Base-by-base conservation (phyloP, 1,140 invertebrate genomes). In the Drosophila gunungcola region DNA sequence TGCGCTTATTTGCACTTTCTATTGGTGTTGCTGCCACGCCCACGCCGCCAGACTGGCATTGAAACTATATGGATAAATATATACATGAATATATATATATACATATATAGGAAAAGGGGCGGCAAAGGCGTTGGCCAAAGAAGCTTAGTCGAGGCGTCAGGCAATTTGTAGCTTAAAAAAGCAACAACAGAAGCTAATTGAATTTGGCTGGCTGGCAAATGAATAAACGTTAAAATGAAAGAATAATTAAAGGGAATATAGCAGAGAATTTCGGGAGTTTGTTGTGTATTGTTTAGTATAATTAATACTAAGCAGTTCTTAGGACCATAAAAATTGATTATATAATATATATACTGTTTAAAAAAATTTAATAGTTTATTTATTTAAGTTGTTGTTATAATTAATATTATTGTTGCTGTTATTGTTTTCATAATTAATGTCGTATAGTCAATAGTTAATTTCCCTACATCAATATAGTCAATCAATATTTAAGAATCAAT, bases 71-170 rank as follows among this genome's bases (percentile, higher is more conserved):
- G 10, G 16, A 53, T 53, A 21, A n/a, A 34, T 6, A 43, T 32
- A 34, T 34, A 34, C 34, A 45, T 21, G 34, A 3, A 21, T 43
- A 12, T 32, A 32, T 16, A 2, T 42, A 16, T 12, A 29, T 3
- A 27, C n/a, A 13, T 9, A 29, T 13, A 11, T 29, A 27, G 45
- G 21, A 16, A 48, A 12, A 41, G 13, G 27, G 38, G 36, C 21
- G 48, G 43, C 39, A 42, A 43, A 41, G 39, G 60, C 58, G 62
- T 67, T 73, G 67, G 46, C 38, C 43, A 57, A 76, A 58, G 61
- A 88, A 76, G 83, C 82, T 86, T 42, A 65, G 48, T 43, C 56
- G 75, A 86, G 82, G 82, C 82, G 82, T 86, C 74, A 83, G 81
- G 80, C 70, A 86, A 88, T 86, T 86, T 86, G 83, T 86, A 68